Evolutionary conservation across 2,888 invertebrate genomes (phyloP), one percentile per base, ranked within the genome.

Genomic region (Monopis laevigella): DNA sequence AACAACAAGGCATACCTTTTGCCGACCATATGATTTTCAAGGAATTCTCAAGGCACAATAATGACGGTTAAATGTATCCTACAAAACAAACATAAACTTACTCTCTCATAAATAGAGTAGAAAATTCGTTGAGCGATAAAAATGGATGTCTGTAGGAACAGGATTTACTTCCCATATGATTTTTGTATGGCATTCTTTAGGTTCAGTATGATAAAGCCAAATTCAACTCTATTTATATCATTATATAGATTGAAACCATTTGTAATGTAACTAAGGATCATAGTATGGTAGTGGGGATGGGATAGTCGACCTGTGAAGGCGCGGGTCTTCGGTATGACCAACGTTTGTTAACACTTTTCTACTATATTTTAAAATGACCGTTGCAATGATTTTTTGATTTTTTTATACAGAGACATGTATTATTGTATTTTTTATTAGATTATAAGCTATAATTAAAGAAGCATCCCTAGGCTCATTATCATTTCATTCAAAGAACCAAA

Each of bases 111-210:
- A n/a, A 7, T 57, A 62, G 44, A 35, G 44, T 43, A 19, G 3
- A 48, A 11, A 35, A 17, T 41, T 43, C 26, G 28, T n/a, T 46
- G 41, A 43, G 41, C 30, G 11, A n/a, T 14, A 21, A 32, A 40
- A 21, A 27, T 12, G 14, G 18, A 39, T 46, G 41, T 42, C 43
- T 18, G 39, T 40, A 21, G 52, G 62, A 73, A 73, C 73, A 65
- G 70, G 73, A 73, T 72, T 67, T 51, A 58, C 58, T 65, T 69
- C 71, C 71, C 73, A 74, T 73, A 74, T 73, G 73, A 73, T 72
- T 71, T 71, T 65, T 69, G 71, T 72, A 62, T 67, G 61, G 62
- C 70, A 74, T 73, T 72, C 70, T 71, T 56, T 60, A 58, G 13
- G 12, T 21, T 10, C 6, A 3, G 4, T 52, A 49, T 40, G 47